Conservation (phyloP, 37 sponge, comb jelly and placozoan species). For the Tethya wilhelma region DNA sequence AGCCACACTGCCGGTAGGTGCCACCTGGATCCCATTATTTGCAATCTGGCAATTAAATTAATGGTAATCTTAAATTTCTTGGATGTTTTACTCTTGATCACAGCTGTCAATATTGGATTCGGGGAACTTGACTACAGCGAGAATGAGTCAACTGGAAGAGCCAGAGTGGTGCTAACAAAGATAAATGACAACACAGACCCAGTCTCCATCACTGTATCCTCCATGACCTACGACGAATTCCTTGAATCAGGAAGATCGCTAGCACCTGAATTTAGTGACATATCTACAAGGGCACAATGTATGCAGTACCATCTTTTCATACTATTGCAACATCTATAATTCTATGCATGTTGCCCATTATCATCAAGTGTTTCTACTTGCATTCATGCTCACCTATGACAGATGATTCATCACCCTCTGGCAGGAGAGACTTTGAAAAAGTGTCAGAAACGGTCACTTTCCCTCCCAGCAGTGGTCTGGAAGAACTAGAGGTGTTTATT, state of each 20-base stretch:
- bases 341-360: not conserved
- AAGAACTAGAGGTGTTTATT: not conserved
- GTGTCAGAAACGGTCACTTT: not conserved
- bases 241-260: not conserved
- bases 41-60: too few relatives aligned
- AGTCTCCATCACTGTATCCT: not conserved
- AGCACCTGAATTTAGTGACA: not conserved
- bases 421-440: conserved; percentile 5
- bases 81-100: too few relatives aligned
- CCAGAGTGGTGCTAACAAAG: not conserved
- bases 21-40: too few relatives aligned
- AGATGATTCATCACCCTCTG: not conserved
- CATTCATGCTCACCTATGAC: not conserved
- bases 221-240: not conserved
- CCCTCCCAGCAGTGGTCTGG: not conserved
- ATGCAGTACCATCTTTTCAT: too few relatives aligned
- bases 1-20: too few relatives aligned
- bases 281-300: not conserved
- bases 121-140: not conserved
- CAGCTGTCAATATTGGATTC: conserved; percentile 20
- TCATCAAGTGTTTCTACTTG: not conserved
- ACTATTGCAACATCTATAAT: too few relatives aligned
- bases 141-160: not conserved
- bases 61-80: too few relatives aligned
- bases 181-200: not conserved